Conservation (phyloP, 2,888 invertebrate species). For the Melanchra persicariae region DNA sequence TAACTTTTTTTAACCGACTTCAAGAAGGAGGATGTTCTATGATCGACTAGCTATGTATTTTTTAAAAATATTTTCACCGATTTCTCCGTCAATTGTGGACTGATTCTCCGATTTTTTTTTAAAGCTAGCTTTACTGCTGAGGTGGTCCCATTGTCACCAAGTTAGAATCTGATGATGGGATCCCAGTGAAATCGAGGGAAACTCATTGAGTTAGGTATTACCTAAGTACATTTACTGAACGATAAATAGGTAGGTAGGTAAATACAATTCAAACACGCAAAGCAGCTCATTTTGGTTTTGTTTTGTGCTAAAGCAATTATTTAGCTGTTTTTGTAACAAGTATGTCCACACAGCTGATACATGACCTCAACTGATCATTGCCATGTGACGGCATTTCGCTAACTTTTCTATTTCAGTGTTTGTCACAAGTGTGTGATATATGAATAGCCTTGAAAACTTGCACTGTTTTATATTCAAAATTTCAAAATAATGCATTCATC, state of each 20-base stretch:
- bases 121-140: no score
- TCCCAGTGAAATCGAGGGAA: no score
- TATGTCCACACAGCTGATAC: slow-evolving; percentile 35
- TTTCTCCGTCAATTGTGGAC: no score
- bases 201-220: no score
- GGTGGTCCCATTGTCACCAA: no score
- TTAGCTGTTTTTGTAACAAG: slow-evolving; percentile 31
- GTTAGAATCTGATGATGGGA: no score
- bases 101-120: no score
- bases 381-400: slow-evolving; percentile 39
- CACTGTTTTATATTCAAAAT: slow-evolving; percentile 58
- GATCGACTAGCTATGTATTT: no score
- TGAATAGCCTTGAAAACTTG: slow-evolving; percentile 51
- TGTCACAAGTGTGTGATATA: slow-evolving; percentile 45
- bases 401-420: slow-evolving; percentile 46
- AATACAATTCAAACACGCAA: background rate
- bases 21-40: no score
- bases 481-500: slow-evolving; percentile 49
- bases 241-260: background rate
- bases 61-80: no score
- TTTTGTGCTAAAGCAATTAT: slow-evolving; percentile 22
- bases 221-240: background rate
- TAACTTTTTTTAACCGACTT: no score
- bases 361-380: slow-evolving; percentile 39
- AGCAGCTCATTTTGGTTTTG: background rate